Base-by-base conservation (phyloP, 2,113 vertebrate genomes). In the Chauna torquata region DNA sequence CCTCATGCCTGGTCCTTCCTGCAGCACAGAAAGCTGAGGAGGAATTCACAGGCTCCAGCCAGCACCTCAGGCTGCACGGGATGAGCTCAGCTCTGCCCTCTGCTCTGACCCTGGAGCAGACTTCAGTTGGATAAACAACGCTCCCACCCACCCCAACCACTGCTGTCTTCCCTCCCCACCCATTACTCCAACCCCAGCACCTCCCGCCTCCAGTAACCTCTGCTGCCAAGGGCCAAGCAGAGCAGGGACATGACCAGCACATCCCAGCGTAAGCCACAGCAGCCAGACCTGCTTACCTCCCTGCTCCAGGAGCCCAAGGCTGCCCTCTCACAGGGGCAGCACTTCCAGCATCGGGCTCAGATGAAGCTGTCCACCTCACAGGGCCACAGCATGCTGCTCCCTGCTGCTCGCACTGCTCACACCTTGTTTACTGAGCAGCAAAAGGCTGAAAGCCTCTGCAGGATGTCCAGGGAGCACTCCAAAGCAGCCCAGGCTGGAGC, bases 61-160 rank as follows among this genome's bases (percentile, higher is more conserved):
- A 80, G 34, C 45, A 28, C 38, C 7, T 1, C 27, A 3, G 30
- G 32, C 42, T 70, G 6, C 0, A 0, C 4, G 54, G 66, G 36
- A 20, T 0, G 1, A 5, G 30, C 27, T 20, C 4, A 79, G 17
- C 55, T 68, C 14, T 4, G 2, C 50, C 32, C 16, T 78, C 72
- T 32, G 50, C 80, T 83, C 42, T 55, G 38, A 64, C 16, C 17
- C 25, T 44, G 40, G 58, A 72, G 64, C 28, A 7, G 55, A 65
- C 42, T 54, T 69, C 3, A 52, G 58, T 18, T 38, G 44, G 54
- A 76, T 24, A 79, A 92, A 59, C 30, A 9, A 44, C 18, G 44
- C 71, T 47, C 76, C 18, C 61, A 61, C 18, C 30, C 42, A 42
- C 4, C 3, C 16, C 20, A 40, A 9, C 17, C 23, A 25, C 19